Conservation (phyloP, 2,888 invertebrate genomes). For the Panopea generosa region DNA sequence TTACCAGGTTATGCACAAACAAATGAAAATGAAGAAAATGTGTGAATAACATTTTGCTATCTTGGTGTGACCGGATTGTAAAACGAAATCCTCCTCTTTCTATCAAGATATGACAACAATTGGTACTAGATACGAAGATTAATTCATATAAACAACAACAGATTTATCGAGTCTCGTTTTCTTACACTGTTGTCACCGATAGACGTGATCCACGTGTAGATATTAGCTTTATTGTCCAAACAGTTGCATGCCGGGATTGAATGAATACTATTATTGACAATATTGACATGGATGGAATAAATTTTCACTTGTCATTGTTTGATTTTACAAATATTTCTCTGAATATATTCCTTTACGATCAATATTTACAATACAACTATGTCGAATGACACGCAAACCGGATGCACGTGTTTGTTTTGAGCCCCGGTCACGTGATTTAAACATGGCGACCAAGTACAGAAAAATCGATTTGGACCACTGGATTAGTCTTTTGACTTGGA, state of each 20-base stretch:
- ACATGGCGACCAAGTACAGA: slow-evolving; percentile 51
- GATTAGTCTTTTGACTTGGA: slow-evolving; percentile 65
- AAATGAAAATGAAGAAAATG: no score
- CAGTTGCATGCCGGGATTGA: neutral
- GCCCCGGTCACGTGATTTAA: slow-evolving; percentile 60
- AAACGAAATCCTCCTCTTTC: no score
- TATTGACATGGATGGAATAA: slow-evolving; percentile 28
- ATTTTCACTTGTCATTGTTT: slow-evolving; percentile 39
- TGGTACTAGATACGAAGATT: no score
- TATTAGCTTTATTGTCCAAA: no score
- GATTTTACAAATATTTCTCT: slow-evolving; percentile 37
- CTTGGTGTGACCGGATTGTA: no score
- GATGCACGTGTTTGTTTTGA: slow-evolving; percentile 65
- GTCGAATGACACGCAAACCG: slow-evolving; percentile 62
- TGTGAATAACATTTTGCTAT: no score
- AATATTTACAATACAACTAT: slow-evolving; percentile 49
- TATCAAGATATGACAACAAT: no score
- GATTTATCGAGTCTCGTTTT: no score
- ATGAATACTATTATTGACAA: slow-evolving; percentile 17
- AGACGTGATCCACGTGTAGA: neutral
- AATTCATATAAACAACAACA: no score
- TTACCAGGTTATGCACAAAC: no score
- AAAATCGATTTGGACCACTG: slow-evolving; percentile 51
- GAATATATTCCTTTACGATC: slow-evolving; percentile 30
- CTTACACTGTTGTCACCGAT: neutral